A percentile compares a stretch with the other conserved stretches of the same genome.
Conservation (phyloP, 2,797 vertebrate genomes). For the Pogoniulus pusillus region DNA sequence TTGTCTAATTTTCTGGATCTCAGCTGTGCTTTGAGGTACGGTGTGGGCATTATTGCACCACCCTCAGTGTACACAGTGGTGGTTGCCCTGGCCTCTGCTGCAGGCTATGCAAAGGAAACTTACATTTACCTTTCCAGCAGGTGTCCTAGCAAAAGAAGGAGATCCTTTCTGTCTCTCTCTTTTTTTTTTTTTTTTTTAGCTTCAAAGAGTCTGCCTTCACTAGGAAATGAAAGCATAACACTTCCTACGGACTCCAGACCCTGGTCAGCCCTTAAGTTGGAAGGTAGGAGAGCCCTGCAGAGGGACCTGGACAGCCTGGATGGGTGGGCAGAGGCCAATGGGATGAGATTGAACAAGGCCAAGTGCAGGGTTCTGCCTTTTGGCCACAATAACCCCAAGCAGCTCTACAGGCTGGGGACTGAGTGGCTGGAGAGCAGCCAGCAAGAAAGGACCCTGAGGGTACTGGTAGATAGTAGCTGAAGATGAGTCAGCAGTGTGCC, state of each 20-base stretch:
- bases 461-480: too few relatives aligned
- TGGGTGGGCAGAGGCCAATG: too few relatives aligned
- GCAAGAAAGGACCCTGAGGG: too few relatives aligned
- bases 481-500: too few relatives aligned
- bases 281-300: too few relatives aligned
- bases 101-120: background rate
- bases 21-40: background rate
- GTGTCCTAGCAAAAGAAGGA: accelerated
- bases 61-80: background rate
- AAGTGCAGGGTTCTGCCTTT: too few relatives aligned
- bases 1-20: background rate
- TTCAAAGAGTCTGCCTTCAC: background rate
- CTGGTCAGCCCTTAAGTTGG: background rate
- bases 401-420: too few relatives aligned
- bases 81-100: accelerated
- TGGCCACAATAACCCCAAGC: too few relatives aligned
- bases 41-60: background rate
- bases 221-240: background rate
- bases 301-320: too few relatives aligned
- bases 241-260: background rate
- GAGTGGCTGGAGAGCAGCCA: too few relatives aligned
- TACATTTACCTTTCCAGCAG: background rate
- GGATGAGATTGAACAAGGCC: too few relatives aligned
- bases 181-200: background rate
- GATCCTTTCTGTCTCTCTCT: background rate